These are phyloP conservation scores for Leptarthrus brevirostris DNA, from an alignment of 2,888 invertebrate species.

Conservation along the genomic window DNA sequence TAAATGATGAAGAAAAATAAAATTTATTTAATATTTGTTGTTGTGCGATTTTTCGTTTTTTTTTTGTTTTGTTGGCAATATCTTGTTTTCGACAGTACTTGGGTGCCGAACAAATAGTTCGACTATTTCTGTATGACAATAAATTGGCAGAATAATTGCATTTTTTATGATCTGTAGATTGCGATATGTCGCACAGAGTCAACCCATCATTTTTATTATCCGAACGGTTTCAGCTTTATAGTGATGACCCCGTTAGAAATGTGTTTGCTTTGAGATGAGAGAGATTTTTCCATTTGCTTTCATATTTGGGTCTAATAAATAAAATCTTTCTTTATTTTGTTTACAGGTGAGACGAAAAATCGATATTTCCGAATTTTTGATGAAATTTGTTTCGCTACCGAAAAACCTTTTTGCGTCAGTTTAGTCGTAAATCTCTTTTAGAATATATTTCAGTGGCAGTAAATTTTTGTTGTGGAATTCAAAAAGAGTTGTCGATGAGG, in stretches of 20 bases:
- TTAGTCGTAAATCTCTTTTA: too few relatives aligned
- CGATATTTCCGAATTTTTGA: too few relatives aligned
- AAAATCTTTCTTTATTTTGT: too few relatives aligned
- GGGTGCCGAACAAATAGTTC: conserved; percentile 10
- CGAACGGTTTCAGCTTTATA: neutral
- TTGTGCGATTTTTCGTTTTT: conserved; percentile 1
- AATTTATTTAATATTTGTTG: conserved; percentile 37
- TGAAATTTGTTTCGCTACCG: too few relatives aligned
- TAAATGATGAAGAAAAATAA: conserved; percentile 39
- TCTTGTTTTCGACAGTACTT: neutral
- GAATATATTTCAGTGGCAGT: too few relatives aligned
- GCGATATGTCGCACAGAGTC: conserved; percentile 24
- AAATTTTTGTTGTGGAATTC: too few relatives aligned
- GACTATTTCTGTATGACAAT: neutral
- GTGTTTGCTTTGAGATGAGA: neutral
- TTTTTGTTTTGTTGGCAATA: neutral
- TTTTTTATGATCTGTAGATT: conserved; percentile 24
- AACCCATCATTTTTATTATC: conserved; percentile 16
- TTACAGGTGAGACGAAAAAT: too few relatives aligned
- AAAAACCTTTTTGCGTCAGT: too few relatives aligned
- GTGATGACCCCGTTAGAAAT: conserved; percentile 9
- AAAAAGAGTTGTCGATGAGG: too few relatives aligned
- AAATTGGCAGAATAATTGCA: conserved; percentile 32
- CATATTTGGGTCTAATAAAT: neutral
- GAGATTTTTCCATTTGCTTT: neutral